Conservation (phyloP, 2,888 invertebrate species). For the Hartigia nigra region DNA sequence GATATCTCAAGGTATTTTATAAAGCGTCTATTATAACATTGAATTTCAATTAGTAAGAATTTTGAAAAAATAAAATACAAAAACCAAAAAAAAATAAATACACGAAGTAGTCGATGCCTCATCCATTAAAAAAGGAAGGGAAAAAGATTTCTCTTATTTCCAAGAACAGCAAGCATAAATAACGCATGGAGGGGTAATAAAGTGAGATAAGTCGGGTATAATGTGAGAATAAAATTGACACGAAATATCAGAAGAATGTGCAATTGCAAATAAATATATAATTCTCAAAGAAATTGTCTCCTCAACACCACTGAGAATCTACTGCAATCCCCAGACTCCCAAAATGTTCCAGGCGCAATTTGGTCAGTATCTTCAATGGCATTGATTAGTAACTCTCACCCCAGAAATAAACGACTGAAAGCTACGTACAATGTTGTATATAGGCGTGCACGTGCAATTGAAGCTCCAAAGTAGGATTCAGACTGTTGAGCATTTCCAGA, state of each 20-base stretch:
- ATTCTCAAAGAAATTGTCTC: background rate
- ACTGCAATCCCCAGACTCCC: background rate
- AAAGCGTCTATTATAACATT: background rate
- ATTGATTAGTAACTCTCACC: slow-evolving; percentile 42
- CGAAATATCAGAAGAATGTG: background rate
- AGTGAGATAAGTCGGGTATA: background rate
- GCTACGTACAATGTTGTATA: background rate
- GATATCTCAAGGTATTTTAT: background rate
- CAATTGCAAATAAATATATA: background rate
- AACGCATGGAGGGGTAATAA: background rate
- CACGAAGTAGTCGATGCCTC: background rate
- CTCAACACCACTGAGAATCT: background rate
- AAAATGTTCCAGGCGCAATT: background rate
- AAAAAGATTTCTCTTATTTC: background rate
- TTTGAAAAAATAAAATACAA: background rate
- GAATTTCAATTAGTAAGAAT: background rate
- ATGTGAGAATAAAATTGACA: background rate
- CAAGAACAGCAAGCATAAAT: background rate
- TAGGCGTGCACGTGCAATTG: background rate
- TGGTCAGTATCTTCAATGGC: slow-evolving; percentile 24
- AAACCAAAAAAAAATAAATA: background rate
- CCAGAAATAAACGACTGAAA: slow-evolving; percentile 27
- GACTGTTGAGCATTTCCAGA: background rate
- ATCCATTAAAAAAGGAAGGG: background rate
- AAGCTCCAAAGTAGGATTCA: background rate